These are phyloP conservation scores for Phalacrocorax brasilianus DNA, from an alignment of 2,113 vertebrate species.

Conservation along the genomic window DNA sequence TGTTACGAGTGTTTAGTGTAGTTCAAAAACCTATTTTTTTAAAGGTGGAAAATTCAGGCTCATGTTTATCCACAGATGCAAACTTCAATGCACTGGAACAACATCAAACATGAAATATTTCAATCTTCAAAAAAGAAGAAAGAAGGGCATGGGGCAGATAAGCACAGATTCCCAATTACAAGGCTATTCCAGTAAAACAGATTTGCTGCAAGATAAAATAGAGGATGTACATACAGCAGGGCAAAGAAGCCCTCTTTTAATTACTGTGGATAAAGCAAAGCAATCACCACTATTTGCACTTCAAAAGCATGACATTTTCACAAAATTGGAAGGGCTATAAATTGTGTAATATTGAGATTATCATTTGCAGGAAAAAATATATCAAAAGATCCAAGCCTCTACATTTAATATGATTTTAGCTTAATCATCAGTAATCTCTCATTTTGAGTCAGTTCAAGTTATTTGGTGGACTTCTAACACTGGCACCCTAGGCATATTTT, in stretches of 20 bases:
- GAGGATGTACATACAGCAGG: not conserved
- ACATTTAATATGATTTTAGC: not conserved
- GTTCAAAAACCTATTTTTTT: not conserved
- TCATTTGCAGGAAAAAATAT: not conserved
- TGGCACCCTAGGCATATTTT: not conserved
- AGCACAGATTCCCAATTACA: constrained; percentile 21
- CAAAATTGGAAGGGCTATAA: not conserved
- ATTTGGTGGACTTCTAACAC: not conserved
- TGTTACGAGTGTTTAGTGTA: not conserved
- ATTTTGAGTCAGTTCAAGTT: not conserved
- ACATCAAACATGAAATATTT: not conserved
- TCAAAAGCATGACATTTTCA: constrained; percentile 47
- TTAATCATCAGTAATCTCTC: not conserved
- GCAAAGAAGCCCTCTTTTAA: constrained; percentile 32
- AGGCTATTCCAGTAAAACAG: constrained; percentile 8
- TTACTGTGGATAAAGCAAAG: constrained; percentile 46
- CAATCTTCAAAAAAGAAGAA: not conserved
- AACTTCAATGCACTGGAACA: not conserved
- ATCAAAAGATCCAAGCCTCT: not conserved
- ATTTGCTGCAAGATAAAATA: constrained; percentile 30
- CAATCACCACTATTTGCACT: constrained; percentile 43
- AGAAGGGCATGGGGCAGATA: not conserved
- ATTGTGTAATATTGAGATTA: not conserved
- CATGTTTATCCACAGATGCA: not conserved
- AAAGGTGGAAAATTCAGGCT: not conserved